phyloP scores from a whole-genome alignment of 2,888 invertebrate genomes.

The Eucriotettix oculatus region DNA sequence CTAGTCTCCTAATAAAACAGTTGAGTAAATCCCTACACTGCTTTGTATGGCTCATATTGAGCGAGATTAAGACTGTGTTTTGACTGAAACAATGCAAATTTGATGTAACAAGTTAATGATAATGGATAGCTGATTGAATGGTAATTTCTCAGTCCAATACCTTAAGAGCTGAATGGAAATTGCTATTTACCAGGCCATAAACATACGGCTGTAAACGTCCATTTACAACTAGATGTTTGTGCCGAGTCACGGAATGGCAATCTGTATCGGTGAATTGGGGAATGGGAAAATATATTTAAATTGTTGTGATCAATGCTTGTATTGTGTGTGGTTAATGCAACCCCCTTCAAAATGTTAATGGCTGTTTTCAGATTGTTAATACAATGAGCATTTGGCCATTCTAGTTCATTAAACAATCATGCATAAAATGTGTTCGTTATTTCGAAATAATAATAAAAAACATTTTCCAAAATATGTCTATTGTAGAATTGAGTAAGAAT shows the following conservation, averaged over 20 bases:
- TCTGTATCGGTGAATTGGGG: not conserved
- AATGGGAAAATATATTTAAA: not conserved
- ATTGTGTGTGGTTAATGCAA: slow-evolving; percentile 2
- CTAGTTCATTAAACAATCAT: slow-evolving; percentile 8
- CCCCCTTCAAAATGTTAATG: slow-evolving; percentile 5
- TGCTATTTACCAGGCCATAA: not conserved
- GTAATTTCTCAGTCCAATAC: not conserved
- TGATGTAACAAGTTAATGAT: slow-evolving; percentile 2
- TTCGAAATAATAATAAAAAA: not conserved
- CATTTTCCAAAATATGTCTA: too few relatives aligned
- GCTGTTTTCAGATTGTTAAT: slow-evolving; percentile 5
- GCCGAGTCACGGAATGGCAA: not conserved
- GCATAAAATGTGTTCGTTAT: not conserved
- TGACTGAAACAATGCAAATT: slow-evolving; percentile 4
- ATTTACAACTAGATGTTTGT: too few relatives aligned
- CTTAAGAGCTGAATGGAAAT: not conserved
- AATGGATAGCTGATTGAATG: not conserved
- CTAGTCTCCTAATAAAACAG: slow-evolving; percentile 5
- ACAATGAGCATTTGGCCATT: slow-evolving; percentile 9
- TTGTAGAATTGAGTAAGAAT: too few relatives aligned
- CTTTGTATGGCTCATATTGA: slow-evolving; percentile 12
- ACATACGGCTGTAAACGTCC: not conserved
- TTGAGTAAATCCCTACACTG: slow-evolving; percentile 1
- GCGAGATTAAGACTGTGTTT: slow-evolving; percentile 10
- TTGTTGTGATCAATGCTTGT: slow-evolving; percentile 4